Conservation (phyloP, 2,113 vertebrate genomes). For the Paraplagusia blochii region DNA sequence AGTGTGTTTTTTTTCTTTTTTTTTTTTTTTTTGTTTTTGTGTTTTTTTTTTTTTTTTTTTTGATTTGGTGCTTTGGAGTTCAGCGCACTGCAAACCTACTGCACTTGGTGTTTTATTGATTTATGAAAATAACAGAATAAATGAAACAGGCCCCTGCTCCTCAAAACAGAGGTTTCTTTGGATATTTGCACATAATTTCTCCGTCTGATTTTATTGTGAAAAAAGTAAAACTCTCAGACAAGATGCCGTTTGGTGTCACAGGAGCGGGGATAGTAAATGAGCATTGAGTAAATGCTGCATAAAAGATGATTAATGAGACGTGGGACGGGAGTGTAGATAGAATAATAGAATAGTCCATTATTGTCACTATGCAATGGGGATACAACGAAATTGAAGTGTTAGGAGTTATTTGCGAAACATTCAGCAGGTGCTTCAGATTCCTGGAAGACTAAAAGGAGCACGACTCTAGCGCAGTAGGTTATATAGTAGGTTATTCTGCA, state of each 20-base stretch:
- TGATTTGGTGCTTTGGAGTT: constrained; percentile 25
- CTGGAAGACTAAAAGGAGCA: constrained; percentile 51
- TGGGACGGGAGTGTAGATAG: constrained; percentile 16
- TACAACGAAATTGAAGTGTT: no score
- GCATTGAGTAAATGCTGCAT: constrained; percentile 61
- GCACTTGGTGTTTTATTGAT: constrained; percentile 24
- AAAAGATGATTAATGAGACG: constrained; percentile 72
- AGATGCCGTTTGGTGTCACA: constrained; percentile 35
- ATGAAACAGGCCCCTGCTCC: constrained; percentile 9
- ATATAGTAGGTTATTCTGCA: no score
- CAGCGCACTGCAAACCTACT: not conserved
- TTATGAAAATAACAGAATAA: not conserved
- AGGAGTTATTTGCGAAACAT: constrained; percentile 65
- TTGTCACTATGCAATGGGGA: no score
- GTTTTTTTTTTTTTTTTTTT: constrained; percentile 6
- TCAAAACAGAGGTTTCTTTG: constrained; percentile 1
- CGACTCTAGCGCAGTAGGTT: constrained; percentile 28
- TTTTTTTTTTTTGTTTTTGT: constrained; percentile 11
- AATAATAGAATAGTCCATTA: no score
- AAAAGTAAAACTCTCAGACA: constrained; percentile 31
- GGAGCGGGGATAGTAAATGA: constrained; percentile 5
- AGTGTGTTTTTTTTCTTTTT: constrained; percentile 10
- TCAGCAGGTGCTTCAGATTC: constrained; percentile 65
- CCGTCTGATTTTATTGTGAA: constrained; percentile 26
- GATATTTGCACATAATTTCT: constrained; percentile 21